These are phyloP conservation scores for Laothoe populi DNA, from an alignment of 2,888 invertebrate genomes.

Conservation along the genomic window DNA sequence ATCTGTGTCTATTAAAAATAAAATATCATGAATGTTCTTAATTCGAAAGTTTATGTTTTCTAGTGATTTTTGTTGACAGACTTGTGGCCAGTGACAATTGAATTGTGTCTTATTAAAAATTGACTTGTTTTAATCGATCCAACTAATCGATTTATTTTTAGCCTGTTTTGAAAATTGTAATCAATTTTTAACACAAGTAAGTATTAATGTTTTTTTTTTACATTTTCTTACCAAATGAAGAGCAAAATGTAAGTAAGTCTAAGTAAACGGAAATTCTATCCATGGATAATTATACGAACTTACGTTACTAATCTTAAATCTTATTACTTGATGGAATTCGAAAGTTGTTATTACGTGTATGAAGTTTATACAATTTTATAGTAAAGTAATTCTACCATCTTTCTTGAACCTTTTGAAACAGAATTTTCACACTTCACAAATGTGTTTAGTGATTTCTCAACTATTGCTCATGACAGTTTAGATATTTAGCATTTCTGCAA, in stretches of 20 bases:
- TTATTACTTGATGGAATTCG: neutral
- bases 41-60: conserved; percentile 19
- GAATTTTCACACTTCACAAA: neutral
- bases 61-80: neutral
- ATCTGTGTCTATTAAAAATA: conserved; percentile 12
- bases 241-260: too few relatives aligned
- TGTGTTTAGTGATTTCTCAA: neutral
- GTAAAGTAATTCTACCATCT: neutral
- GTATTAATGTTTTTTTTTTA: neutral
- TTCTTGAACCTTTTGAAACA: neutral
- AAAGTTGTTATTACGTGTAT: neutral
- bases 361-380: too few relatives aligned
- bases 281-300: neutral
- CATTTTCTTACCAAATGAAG: too few relatives aligned
- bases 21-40: conserved; percentile 3
- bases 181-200: conserved; percentile 18
- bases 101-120: too few relatives aligned
- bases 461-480: neutral
- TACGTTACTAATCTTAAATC: neutral
- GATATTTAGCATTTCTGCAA: conserved; percentile 4
- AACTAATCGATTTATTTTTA: neutral
- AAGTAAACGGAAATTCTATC: too few relatives aligned
- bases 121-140: conserved; percentile 10
- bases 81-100: conserved; percentile 9
- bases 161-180: neutral